These are phyloP conservation scores for Tauraco hartlaubi DNA, from an alignment of 2,797 vertebrate genomes.

Conservation along the genomic window DNA sequence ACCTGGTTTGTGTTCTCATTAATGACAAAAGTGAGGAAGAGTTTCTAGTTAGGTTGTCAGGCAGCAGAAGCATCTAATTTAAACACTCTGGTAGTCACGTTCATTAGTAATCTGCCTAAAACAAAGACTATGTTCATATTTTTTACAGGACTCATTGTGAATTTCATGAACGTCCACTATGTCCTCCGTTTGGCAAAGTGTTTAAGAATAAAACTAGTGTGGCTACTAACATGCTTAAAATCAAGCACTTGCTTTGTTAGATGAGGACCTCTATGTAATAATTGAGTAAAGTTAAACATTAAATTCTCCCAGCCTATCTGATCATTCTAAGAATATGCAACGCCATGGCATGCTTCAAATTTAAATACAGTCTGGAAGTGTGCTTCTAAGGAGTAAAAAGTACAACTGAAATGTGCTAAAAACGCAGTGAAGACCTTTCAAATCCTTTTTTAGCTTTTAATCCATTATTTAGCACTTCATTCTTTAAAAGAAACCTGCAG, in stretches of 20 bases:
- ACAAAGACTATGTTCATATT: background rate
- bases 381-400: slow-evolving; percentile 30
- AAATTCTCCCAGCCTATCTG: background rate
- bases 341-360: slow-evolving; percentile 30
- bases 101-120: background rate
- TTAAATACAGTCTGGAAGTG: slow-evolving; percentile 24
- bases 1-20: background rate
- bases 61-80: background rate
- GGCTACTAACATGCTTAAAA: background rate
- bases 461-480: slow-evolving; percentile 59
- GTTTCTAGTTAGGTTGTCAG: background rate
- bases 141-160: background rate
- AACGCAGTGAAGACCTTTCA: slow-evolving; percentile 28
- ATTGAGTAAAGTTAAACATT: slow-evolving; percentile 54
- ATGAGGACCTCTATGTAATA: slow-evolving; percentile 5
- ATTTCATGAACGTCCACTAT: background rate
- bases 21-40: background rate
- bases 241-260: background rate
- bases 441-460: slow-evolving; percentile 59
- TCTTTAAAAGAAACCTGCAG: slow-evolving; percentile 55
- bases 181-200: background rate
- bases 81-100: background rate
- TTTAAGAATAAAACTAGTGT: background rate
- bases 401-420: slow-evolving; percentile 45
- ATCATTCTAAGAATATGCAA: slow-evolving; percentile 20